Conservation (phyloP, 2,113 vertebrate genomes). For the Rynchops niger region DNA sequence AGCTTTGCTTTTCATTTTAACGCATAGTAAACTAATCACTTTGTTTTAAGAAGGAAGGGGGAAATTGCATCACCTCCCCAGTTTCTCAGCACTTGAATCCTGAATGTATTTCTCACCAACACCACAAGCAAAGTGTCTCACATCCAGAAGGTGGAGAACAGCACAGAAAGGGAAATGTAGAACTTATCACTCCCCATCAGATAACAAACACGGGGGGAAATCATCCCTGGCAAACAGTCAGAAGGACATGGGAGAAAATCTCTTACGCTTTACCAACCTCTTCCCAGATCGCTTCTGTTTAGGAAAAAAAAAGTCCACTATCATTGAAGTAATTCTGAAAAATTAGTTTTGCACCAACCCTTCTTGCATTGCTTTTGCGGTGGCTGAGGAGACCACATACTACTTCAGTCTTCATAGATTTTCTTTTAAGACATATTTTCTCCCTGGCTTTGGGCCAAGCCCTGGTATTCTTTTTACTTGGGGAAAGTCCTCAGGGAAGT, state of each 20-base stretch:
- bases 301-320: neutral
- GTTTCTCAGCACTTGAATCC: neutral
- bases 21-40: neutral
- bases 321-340: neutral
- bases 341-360: neutral
- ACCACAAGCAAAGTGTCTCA: neutral
- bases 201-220: neutral
- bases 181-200: neutral
- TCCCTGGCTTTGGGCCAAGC: slow-evolving; percentile 11
- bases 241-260: neutral
- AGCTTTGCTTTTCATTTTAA: neutral
- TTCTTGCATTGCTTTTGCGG: neutral
- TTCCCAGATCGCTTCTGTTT: neutral
- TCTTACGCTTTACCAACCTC: neutral
- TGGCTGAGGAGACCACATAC: neutral
- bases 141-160: neutral
- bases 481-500: slow-evolving; percentile 34
- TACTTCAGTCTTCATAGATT: neutral
- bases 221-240: neutral
- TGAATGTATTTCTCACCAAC: neutral
- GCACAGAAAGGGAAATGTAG: neutral
- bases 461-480: slow-evolving; percentile 15
- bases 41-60: neutral
- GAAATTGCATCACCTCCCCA: neutral
- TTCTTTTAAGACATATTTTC: slow-evolving; percentile 11